phyloP scores from a whole-genome alignment of 2,113 vertebrate genomes.

The Apeltes quadracus region DNA sequence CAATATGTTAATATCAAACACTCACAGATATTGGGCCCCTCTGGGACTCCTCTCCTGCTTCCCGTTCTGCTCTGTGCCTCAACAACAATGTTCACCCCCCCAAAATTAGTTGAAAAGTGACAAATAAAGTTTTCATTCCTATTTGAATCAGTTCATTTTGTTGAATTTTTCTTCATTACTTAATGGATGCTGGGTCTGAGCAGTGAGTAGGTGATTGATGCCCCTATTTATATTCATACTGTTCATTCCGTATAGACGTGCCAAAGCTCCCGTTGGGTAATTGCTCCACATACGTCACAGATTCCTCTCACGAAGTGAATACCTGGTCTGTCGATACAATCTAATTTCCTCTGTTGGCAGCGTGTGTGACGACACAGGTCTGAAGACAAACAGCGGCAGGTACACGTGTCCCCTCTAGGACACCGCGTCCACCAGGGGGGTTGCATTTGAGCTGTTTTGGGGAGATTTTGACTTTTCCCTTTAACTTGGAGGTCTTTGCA shows the following conservation, averaged over 20 bases:
- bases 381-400: constrained; percentile 59
- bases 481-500: constrained; percentile 80
- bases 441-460: constrained; percentile 64
- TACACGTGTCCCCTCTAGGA: constrained; percentile 42
- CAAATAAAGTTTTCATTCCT: constrained; percentile 13
- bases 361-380: constrained; percentile 43
- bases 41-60: constrained; percentile 30
- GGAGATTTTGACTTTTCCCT: constrained; percentile 77
- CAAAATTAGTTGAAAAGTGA: not conserved
- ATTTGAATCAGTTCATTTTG: constrained; percentile 11
- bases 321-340: constrained; percentile 64
- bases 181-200: not conserved
- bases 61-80: constrained; percentile 38
- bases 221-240: constrained; percentile 27
- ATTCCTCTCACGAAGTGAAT: constrained; percentile 59
- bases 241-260: constrained; percentile 38
- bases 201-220: constrained; percentile 20
- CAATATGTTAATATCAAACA: constrained; percentile 81
- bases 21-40: constrained; percentile 53
- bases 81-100: constrained; percentile 15
- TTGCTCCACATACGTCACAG: constrained; percentile 44
- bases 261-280: constrained; percentile 53
- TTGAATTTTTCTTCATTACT: too few species aligned
- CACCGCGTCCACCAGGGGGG: constrained; percentile 37
- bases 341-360: constrained; percentile 56